Base-by-base conservation (phyloP, 2,888 invertebrate species). In the Eurois occulta region DNA sequence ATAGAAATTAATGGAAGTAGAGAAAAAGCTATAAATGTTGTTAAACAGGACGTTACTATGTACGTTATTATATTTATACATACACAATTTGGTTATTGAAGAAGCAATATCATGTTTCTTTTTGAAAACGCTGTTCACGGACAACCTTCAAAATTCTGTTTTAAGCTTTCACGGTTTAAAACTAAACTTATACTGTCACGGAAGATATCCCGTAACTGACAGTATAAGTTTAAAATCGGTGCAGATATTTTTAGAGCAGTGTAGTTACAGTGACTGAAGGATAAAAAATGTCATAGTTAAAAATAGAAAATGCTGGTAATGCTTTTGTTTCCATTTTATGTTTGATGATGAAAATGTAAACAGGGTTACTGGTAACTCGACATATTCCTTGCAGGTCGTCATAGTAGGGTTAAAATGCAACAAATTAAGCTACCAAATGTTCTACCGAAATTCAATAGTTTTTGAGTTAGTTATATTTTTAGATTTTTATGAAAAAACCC, bases 171-270 rank as follows among this genome's bases (percentile, higher is more conserved):
- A n/a, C n/a, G n/a, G n/a, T n/a, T n/a, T n/a, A n/a, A n/a, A n/a
- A n/a, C n/a, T n/a, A n/a, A n/a, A n/a, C n/a, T n/a, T n/a, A n/a
- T n/a, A n/a, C n/a, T n/a, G n/a, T n/a, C n/a, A n/a, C n/a, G n/a
- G n/a, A n/a, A n/a, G n/a, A n/a, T n/a, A n/a, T n/a, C n/a, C n/a
- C n/a, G n/a, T n/a, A n/a, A n/a, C n/a, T n/a, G n/a, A n/a, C n/a
- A n/a, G n/a, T n/a, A n/a, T n/a, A n/a, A n/a, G n/a, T n/a, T n/a
- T n/a, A n/a, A n/a, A n/a, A n/a, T n/a, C n/a, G 1, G 1, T 65
- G 35, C 35, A 35, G 43, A 24, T 5, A 7, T 65, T 77, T 77
- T 78, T 58, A 24, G 21, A 21, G 24, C 24, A 78, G 43, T 68
- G 41, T 68, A 18, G 32, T 32, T 18, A 32, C 32, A 35, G 43